Evolutionary conservation across 2,113 vertebrate genomes (phyloP), one percentile per base, ranked within the genome.

Genomic region (Crotophaga sulcirostris): DNA sequence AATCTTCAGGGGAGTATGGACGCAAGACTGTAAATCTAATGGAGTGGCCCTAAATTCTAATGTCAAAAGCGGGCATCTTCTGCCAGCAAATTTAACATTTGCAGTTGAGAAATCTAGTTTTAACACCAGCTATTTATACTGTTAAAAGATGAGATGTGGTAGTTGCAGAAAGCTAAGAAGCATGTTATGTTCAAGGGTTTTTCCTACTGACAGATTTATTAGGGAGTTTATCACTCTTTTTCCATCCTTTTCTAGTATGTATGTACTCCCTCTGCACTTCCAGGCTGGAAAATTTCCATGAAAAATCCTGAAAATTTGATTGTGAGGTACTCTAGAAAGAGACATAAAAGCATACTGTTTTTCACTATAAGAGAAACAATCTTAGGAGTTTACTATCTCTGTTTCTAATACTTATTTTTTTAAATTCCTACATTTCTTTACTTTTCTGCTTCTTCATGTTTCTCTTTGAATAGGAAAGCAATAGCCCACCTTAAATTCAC

Each of bases 1-100:
- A 98, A 98, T 98, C 97, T 98, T 98, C 97, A 95, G 95, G 97
- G 98, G 98, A 98, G 94, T 98, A 98, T 68, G 90, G 94, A 82
- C 93, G 96, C 93, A 88, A 52, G 96, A 68, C 93, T 91, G 97
- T 98, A 98, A 98, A 98, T 97, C 96, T 97, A 52, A 70, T 21
- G 88, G 96, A 97, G 95, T 91, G 84, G 97, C 95, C 93, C 96
- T 94, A 96, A 97, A 97, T 94, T 94, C 97, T 93, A 69, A 67
- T 91, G 98, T 98, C 97, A 98, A 96, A 97, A 95, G 91, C 96
- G 97, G 93, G 96, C 96, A 97, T 97, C 62, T 52, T 84, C 59
- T 94, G 95, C 94, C 97, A 78, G 93, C 72, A 95, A 82, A 79
- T 94, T 97, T 87, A 81, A 66, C 83, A 63, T 90, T 84, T 95